Evolutionary conservation across 2,113 vertebrate genomes (phyloP), one percentile per base, ranked within the genome.

Genomic region (Prochilodus magdalenae): DNA sequence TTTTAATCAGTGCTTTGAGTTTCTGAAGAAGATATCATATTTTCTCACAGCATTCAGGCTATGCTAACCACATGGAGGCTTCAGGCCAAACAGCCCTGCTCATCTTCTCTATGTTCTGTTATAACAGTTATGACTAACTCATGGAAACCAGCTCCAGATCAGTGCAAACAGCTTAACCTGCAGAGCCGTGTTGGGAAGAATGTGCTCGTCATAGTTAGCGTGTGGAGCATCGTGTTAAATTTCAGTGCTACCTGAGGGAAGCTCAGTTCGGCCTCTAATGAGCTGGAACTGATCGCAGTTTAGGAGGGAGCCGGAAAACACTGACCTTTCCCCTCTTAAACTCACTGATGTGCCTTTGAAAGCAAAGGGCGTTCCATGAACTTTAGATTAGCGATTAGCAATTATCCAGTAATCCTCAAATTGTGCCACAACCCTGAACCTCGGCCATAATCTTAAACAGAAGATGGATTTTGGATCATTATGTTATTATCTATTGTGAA

Each of bases 241-340:
- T 79, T 84, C 70, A 75, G 60, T 57, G 14, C 69, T 81, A 81
- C 75, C 75, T 51, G 71, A 33, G 13, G 77, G 72, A 79, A 27
- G 14, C 29, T 47, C 69, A 20, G 6, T 62, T 62, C 40, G 12
- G 26, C 47, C 7, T 29, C 79, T 84, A 84, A 82, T 82, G 79
- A 72, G 66, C 51, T 53, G 73, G 59, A 86, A 73, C 66, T 36
- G 75, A 59, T 80, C 73, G 80, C 27, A 67, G 67, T 77, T 76
- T 73, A 73, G 51, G 47, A n/a, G 66, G 49, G 59, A 53, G 60
- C 63, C 75, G 30, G 24, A 55, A n/a, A 77, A 49, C 26, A 26
- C 75, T 78, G 77, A 79, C 51, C 75, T 12, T 63, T 62, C 49
- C 24, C 47, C 26, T 60, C 62, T 78, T 73, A 44, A 14, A 47